phyloP scores from a whole-genome alignment of 2,888 invertebrate species.

The Monochamus alternatus region DNA sequence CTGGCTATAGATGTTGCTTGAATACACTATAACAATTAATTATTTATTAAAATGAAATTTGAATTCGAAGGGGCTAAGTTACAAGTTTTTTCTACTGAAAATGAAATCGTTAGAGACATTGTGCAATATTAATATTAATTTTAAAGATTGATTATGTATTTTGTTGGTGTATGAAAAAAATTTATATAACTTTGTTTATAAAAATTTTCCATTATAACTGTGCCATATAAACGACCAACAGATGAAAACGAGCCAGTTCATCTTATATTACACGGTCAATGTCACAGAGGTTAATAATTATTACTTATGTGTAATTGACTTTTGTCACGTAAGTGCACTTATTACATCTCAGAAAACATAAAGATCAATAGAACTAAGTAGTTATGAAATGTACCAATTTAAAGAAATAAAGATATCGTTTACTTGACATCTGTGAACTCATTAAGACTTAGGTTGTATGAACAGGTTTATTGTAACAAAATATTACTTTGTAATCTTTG shows the following conservation, averaged over 20 bases:
- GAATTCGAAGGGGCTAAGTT: no score
- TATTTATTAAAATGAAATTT: no score
- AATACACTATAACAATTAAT: no score
- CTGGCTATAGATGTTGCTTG: no score
- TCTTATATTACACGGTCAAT: not conserved
- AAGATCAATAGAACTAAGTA: conserved; percentile 5
- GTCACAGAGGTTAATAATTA: conserved; percentile 11
- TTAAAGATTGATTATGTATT: no score
- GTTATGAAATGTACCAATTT: not conserved
- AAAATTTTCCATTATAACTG: not conserved
- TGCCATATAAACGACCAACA: not conserved
- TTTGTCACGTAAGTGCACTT: conserved; percentile 4
- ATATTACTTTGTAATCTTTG: not conserved
- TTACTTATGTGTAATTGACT: not conserved
- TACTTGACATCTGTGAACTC: not conserved
- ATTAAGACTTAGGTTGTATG: not conserved
- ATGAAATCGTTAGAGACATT: no score
- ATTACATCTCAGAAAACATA: not conserved
- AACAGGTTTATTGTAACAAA: not conserved
- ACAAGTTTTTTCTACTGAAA: no score
- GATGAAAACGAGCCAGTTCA: not conserved
- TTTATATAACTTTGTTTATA: no score
- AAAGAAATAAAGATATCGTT: not conserved
- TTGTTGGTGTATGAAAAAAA: no score
- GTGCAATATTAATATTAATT: no score